Evolutionary conservation across 2,888 invertebrate genomes (phyloP), one percentile per base, ranked within the genome.

Genomic region (Germaria angustata): DNA sequence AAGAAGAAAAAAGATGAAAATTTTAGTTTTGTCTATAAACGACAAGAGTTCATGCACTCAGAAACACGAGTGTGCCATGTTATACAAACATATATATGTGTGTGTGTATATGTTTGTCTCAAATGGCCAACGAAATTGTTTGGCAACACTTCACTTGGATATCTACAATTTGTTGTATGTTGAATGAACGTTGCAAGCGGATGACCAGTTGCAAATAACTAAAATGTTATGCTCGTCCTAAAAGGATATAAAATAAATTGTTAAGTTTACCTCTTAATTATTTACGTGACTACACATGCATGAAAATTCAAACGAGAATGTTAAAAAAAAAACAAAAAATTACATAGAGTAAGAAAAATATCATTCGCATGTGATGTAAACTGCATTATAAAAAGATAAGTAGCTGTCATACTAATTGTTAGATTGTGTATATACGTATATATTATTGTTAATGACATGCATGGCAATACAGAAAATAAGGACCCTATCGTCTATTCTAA

Each of bases 91-190:
- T 44, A 28, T 53, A 32, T 69, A 22, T 46, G 15, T 32, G 8
- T 44, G n/a, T 34, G 34, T 17, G 28, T 59, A 57, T 61, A 9
- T 53, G 1, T 51, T n/a, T 63, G 20, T 53, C 44, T 44, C 46
- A 78, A 63, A 78, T 44, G 36, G 53, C 53, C 69, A 69, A 69
- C 61, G 71, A 77, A 63, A 63, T 51, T 59, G 53, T 76, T 81
- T 81, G 81, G 71, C 76, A 66, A 22, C 76, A 71, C 75, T 76
- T 76, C 51, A 81, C 65, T 65, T 34, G 36, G 13, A 53, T 53
- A 71, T 71, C 57, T 46, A 39, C 8, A 71, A 20, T 20, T 39
- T 15, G 17, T 34, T 53, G 41, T 44, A n/a, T 24, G 15, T 77
- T 59, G 41, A 32, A 24, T 59, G 59, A 17, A 51, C 49, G 41